Evolutionary conservation across 1,140 invertebrate genomes (phyloP), one percentile per base, ranked within the genome.

Genomic region (Camponotus pennsylvanicus): DNA sequence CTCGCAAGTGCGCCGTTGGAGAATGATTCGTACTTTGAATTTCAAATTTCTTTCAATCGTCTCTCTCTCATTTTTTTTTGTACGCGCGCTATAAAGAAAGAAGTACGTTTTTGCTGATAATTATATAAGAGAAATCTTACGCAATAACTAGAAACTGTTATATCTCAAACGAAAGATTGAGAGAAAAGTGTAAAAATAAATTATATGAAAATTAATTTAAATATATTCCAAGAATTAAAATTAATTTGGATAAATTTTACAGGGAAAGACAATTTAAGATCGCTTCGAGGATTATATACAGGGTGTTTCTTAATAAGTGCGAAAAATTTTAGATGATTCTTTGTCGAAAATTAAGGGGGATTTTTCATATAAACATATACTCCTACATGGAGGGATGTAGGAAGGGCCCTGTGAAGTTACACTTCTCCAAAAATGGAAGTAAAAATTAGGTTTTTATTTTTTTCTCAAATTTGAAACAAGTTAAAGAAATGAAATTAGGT

Each of bases 21-120:
- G 27, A 83, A 83, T 52, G 79, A 83, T 83, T 32, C 55, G 15
- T 49, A 70, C 69, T 83, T 61, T 83, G 57, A 83, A 83, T 83
- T 83, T 83, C 69, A 61, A 75, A 63, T 83, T 57, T 49, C 40
- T 83, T 45, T 45, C 42, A 69, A 59, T 6, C 40, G 52, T 11
- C 40, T n/a, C n/a, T 49, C 34, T 40, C 13, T 63, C 21, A 21
- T 61, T 13, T 83, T 73, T 27, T 27, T 7, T 6, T 13, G 37
- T 11, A 9, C 32, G 27, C 18, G 1, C 0, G 18, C 11, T 9
- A n/a, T 2, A 55, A 49, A 6, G 6, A 67, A 79, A 67, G 37
- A 11, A n/a, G 21, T 40, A 40, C 3, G 5, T 77, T 37, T 18
- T 52, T 21, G 6, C 34, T 15, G 1, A 82, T 32, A 80, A 67